Evolutionary conservation across 2,797 vertebrate species (phyloP).

Genomic region (Sebastes diploproa): DNA sequence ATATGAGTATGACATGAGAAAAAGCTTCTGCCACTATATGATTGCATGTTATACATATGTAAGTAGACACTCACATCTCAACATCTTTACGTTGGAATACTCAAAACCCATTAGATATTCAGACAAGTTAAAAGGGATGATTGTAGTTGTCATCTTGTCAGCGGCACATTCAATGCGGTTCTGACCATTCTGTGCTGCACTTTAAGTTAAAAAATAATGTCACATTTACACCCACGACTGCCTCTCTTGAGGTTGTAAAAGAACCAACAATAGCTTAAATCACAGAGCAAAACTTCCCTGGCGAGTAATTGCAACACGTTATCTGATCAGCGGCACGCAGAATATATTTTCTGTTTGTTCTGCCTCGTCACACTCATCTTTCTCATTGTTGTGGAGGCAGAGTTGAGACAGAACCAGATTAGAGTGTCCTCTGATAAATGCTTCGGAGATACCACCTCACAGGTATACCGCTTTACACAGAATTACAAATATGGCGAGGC

Average conservation of each 20-base stretch:
- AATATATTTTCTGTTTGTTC: slow-evolving; percentile 52
- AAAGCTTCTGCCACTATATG: neutral
- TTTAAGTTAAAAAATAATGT: neutral
- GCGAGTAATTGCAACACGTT: slow-evolving; percentile 57
- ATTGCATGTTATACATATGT: neutral
- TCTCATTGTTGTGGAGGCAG: slow-evolving; percentile 38
- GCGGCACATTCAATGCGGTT: neutral
- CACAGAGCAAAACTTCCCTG: slow-evolving; percentile 31
- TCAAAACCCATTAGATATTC: neutral
- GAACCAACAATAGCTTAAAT: slow-evolving; percentile 32
- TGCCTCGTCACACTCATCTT: slow-evolving; percentile 59
- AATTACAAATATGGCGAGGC: slow-evolving; percentile 67
- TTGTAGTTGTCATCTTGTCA: slow-evolving; percentile 12
- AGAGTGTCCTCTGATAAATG: slow-evolving; percentile 61
- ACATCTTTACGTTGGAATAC: neutral
- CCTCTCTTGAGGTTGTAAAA: slow-evolving; percentile 29
- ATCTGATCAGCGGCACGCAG: slow-evolving; percentile 49
- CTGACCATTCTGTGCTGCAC: neutral
- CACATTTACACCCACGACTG: slow-evolving; percentile 13
- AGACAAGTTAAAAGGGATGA: slow-evolving; percentile 10
- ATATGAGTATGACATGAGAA: neutral
- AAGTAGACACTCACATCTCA: neutral
- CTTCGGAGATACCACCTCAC: slow-evolving; percentile 48
- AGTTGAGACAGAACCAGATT: slow-evolving; percentile 48
- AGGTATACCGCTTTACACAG: slow-evolving; percentile 51